Evolutionary conservation across 2,797 vertebrate species (phyloP).

Genomic region (Huso huso): DNA sequence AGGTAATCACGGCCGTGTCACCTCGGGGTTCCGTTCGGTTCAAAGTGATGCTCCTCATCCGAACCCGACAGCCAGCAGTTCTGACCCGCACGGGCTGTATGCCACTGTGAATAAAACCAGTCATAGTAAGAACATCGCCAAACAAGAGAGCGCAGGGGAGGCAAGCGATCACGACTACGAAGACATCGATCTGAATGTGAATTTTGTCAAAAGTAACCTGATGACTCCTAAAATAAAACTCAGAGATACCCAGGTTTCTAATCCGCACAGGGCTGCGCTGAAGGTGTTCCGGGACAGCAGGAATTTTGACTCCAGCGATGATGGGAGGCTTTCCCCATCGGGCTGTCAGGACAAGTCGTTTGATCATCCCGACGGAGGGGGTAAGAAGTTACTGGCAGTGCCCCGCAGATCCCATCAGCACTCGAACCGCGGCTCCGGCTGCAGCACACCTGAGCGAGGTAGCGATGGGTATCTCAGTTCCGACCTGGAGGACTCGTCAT

Average conservation of each 20-base stretch:
- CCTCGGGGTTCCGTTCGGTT: no score
- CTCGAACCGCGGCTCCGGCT: constrained; percentile 40
- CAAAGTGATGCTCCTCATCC: background rate
- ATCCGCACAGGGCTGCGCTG: constrained; percentile 33
- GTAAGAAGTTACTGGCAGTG: constrained; percentile 29
- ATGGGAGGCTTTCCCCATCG: background rate
- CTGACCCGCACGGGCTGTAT: constrained; percentile 21
- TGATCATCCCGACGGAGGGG: no score
- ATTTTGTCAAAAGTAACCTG: constrained; percentile 29
- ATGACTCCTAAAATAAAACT: constrained; percentile 21
- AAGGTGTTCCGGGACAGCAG: constrained; percentile 6
- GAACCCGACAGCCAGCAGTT: background rate
- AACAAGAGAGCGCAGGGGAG: constrained; percentile 21
- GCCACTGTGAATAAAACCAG: background rate
- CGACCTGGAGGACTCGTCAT: constrained; percentile 74
- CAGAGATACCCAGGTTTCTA: constrained; percentile 27
- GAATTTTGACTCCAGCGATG: constrained; percentile 26
- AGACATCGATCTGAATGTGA: constrained; percentile 37
- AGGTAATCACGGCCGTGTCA: constrained; percentile 12
- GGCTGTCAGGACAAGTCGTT: no score
- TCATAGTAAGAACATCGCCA: constrained; percentile 3
- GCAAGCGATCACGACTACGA: constrained; percentile 34
- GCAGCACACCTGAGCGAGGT: constrained; percentile 73
- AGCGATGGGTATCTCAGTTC: constrained; percentile 79
- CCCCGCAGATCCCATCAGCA: constrained; percentile 30